Evolutionary conservation across 2,888 invertebrate genomes (phyloP), one percentile per base, ranked within the genome.

Genomic region (Celastrina argiolus): DNA sequence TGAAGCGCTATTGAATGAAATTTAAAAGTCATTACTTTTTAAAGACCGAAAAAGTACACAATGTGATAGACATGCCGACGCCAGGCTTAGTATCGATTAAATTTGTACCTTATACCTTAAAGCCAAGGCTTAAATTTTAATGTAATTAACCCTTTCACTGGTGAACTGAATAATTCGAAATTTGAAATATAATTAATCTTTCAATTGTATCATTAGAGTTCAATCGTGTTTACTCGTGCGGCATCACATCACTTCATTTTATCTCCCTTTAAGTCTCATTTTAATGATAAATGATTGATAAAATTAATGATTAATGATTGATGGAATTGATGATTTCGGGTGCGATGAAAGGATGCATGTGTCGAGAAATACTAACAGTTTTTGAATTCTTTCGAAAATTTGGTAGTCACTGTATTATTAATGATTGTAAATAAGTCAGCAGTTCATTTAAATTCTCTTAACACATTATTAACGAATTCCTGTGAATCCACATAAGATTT

Each of bases 221-320:
- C 71, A 76, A 73, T 81, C 81, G 78, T 86, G 85, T 89, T 88
- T 88, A 88, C 87, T 87, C 77, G 77, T 78, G 74, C 78, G 76
- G 82, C 78, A 81, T 78, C 76, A 79, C 80, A 74, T 83, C 85
- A 85, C 82, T 88, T 89, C 89, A 89, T 91, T 88, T 90, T 90
- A 87, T 88, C 85, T 89, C 87, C 84, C 86, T 90, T 89, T 88
- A 90, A 89, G 87, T 88, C 89, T 88, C 88, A 88, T 91, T 91
- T 83, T 71, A 79, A 83, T 89, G 90, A 90, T 90, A 82, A 82
- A 90, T 88, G 86, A 81, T 79, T 69, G 73, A 74, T 76, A 79
- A 79, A 81, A 81, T 80, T 79, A 75, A 80, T 88, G 88, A 90
- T 90, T 80, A 81, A 90, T 88, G 86, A 81, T 79, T 69, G 73